Percentiles rank a stretch among this genome's conserved stretches.
phyloP scores from a whole-genome alignment of 2,888 invertebrate genomes.

The Caradrina kadenii region DNA sequence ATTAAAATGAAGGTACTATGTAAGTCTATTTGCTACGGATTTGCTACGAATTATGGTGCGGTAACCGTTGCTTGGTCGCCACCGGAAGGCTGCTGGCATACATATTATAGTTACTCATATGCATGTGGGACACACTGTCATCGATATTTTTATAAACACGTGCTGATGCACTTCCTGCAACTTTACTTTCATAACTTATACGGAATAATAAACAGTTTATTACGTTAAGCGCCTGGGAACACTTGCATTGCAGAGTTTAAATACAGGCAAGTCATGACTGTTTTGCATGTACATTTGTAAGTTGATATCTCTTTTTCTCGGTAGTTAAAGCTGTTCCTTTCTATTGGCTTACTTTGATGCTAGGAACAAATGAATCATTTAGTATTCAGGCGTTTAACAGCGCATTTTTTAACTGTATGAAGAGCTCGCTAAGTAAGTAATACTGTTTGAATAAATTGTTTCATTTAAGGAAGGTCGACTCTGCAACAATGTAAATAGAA shows the following conservation, averaged over 20 bases:
- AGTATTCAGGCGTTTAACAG: conserved; percentile 18
- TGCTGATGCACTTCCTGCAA: conserved; percentile 73
- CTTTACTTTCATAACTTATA: conserved; percentile 73
- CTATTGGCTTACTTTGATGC: conserved; percentile 55
- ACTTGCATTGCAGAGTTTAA: conserved; percentile 37
- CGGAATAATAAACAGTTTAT: conserved; percentile 62
- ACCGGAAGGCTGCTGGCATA: conserved; percentile 83
- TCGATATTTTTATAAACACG: conserved; percentile 74
- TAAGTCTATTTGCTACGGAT: conserved; percentile 64
- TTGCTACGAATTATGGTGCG: conserved; percentile 71
- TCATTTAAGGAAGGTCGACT: background rate
- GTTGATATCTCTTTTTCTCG: conserved; percentile 52
- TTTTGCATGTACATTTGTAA: conserved; percentile 46
- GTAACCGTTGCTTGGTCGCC: conserved; percentile 70
- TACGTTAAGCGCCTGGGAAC: conserved; percentile 38
- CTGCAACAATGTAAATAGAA: conserved; percentile 4
- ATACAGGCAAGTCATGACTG: conserved; percentile 27
- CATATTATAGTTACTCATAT: conserved; percentile 72
- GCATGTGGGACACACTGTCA: conserved; percentile 78
- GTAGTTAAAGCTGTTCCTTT: conserved; percentile 47
- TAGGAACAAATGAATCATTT: conserved; percentile 44
- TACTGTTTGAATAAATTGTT: conserved; percentile 1
- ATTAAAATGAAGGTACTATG: conserved; percentile 13
- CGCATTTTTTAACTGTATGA: conserved; percentile 23
- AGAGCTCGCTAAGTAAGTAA: conserved; percentile 4